Base-by-base conservation (phyloP, 2,113 vertebrate genomes). In the Coracopsis vasa region DNA sequence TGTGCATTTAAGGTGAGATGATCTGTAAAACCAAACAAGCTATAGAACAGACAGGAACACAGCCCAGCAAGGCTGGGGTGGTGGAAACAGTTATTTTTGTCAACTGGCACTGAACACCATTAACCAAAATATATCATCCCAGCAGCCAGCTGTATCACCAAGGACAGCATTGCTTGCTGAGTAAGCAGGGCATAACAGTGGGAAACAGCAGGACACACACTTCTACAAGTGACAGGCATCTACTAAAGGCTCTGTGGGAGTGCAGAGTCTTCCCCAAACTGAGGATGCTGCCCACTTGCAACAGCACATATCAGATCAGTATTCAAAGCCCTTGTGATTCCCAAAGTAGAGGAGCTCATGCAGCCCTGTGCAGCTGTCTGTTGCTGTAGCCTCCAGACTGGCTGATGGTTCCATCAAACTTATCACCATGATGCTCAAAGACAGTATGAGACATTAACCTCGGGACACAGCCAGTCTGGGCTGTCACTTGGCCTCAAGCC, bases 101-200 rank as follows among this genome's bases (percentile, higher is more conserved):
- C 50, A 78, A 11, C 19, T 37, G 39, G 23, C 47, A 42, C 2
- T 48, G 45, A 66, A 53, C 77, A 72, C 33, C 16, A 11, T 35
- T 37, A 75, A 45, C 13, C 35, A 61, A 35, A 72, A 53, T 2
- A 2, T 5, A 65, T 7, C 44, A 53, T 44, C 29, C n/a, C 25
- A 81, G 15, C 25, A 41, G 10, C 54, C 35, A 86, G 29, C 33
- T 39, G 3, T 1, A 11, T 29, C 48, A 28, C 33, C 0, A 6
- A 72, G 58, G 41, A 48, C 44, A 60, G 16, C 1, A 0, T 3
- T 21, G 19, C 27, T 58, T 24, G 25, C 42, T 17, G 33, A 74
- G 64, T 18, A 17, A 1, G 0, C 27, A 16, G 25, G n/a, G 5
- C 65, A 54, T 77, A 61, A 18, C 16, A 44, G 2, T 1, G 4